Percentiles rank a stretch among this genome's conserved stretches.
phyloP scores from a whole-genome alignment of 2,797 vertebrate genomes.

The Bufotes viridis region DNA sequence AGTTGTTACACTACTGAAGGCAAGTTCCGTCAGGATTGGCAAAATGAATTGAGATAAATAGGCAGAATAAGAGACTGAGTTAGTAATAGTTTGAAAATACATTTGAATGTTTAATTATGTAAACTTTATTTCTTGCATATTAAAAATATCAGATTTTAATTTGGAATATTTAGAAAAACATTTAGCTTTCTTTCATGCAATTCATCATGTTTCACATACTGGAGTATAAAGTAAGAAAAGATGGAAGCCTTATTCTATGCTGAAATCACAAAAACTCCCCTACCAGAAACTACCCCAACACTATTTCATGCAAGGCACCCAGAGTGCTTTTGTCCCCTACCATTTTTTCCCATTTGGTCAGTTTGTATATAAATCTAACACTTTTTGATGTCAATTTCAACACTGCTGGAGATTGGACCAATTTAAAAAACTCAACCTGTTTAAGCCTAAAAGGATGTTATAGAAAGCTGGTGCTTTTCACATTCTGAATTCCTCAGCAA shows the following conservation, averaged over 20 bases:
- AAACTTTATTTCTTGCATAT: not conserved
- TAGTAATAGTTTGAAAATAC: not conserved
- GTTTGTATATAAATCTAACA: not conserved
- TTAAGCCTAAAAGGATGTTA: not conserved
- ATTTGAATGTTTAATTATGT: not conserved
- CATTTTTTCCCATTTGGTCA: not conserved
- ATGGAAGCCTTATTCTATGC: not conserved
- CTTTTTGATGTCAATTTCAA: not conserved
- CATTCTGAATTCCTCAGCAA: not conserved
- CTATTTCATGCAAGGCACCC: not conserved
- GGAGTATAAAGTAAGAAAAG: not conserved
- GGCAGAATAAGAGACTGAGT: not conserved
- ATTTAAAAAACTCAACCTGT: not conserved
- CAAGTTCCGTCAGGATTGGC: slow-evolving; percentile 11
- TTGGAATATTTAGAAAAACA: not conserved
- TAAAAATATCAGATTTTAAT: not conserved
- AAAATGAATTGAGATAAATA: slow-evolving; percentile 3
- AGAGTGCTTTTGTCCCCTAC: not conserved
- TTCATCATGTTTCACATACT: not conserved
- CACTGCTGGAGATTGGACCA: not conserved
- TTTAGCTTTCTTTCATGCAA: not conserved
- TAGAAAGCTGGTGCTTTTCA: not conserved
- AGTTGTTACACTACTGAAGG: slow-evolving; percentile 3
- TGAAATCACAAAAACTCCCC: not conserved
- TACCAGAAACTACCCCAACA: not conserved